These are phyloP conservation scores for Tapirus terrestris DNA, from an alignment of 2,113 vertebrate species.

Conservation along the genomic window DNA sequence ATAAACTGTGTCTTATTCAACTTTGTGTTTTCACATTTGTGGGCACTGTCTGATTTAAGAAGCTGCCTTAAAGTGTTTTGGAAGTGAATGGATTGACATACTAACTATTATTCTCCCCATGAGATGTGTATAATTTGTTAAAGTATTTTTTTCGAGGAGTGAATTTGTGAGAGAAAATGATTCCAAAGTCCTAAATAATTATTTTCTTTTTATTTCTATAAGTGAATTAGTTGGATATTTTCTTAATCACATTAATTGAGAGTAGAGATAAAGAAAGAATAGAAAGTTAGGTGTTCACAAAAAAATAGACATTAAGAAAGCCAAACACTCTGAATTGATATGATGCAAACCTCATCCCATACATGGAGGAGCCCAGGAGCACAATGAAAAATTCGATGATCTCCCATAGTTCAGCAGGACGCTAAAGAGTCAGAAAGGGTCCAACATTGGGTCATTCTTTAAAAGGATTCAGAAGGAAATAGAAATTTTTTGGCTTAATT, in stretches of 20 bases:
- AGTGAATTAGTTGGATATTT: constrained; percentile 68
- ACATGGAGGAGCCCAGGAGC: not conserved
- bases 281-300: not conserved
- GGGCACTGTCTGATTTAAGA: not conserved
- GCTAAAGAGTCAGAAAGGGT: not conserved
- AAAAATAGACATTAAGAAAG: not conserved
- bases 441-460: constrained; percentile 32
- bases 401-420: not conserved
- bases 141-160: not conserved
- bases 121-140: not conserved
- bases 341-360: not conserved
- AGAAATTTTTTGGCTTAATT: not conserved
- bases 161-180: constrained; percentile 38
- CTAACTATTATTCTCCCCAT: not conserved
- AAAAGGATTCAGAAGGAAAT: not conserved
- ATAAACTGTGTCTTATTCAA: not conserved
- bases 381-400: not conserved
- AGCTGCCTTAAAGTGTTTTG: not conserved
- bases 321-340: not conserved
- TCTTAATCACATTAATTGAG: constrained; percentile 55
- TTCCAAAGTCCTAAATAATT: constrained; percentile 62
- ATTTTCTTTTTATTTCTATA: constrained; percentile 25
- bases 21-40: not conserved
- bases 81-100: not conserved
- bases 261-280: not conserved